Evolutionary conservation across 2,888 invertebrate genomes (phyloP).

Genomic region (Lithophane semibrunnea): DNA sequence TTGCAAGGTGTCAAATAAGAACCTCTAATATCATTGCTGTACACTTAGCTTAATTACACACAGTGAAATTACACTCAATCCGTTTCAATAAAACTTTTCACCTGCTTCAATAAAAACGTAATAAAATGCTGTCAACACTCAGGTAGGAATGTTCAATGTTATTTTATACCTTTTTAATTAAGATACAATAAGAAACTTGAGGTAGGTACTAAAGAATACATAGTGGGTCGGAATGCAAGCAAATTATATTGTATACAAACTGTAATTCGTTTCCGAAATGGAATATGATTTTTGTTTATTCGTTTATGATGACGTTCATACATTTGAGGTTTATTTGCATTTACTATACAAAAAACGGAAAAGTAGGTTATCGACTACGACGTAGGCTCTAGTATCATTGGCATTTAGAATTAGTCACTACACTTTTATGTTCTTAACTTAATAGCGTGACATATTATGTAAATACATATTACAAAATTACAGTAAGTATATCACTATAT

Average conservation of each 20-base stretch:
- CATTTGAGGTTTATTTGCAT: not conserved
- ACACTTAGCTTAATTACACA: conserved; percentile 26
- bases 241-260: not conserved
- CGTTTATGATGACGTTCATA: not conserved
- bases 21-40: not conserved
- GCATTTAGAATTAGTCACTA: not conserved
- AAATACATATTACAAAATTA: conserved; percentile 38
- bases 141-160: conserved; percentile 33
- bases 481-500: conserved; percentile 42
- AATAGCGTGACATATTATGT: conserved; percentile 41
- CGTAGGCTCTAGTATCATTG: not conserved
- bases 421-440: not conserved
- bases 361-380: not conserved
- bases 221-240: not conserved
- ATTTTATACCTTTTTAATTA: conserved; percentile 52
- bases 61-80: conserved; percentile 25
- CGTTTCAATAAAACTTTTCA: conserved; percentile 37
- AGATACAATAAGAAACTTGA: conserved; percentile 31
- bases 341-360: not conserved
- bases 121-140: conserved; percentile 42
- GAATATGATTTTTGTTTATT: not conserved
- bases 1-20: conserved; percentile 34
- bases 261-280: not conserved
- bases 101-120: conserved; percentile 50
- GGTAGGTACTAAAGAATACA: conserved; percentile 10